Conservation (phyloP, 2,113 vertebrate species). For the Apteryx owenii region DNA sequence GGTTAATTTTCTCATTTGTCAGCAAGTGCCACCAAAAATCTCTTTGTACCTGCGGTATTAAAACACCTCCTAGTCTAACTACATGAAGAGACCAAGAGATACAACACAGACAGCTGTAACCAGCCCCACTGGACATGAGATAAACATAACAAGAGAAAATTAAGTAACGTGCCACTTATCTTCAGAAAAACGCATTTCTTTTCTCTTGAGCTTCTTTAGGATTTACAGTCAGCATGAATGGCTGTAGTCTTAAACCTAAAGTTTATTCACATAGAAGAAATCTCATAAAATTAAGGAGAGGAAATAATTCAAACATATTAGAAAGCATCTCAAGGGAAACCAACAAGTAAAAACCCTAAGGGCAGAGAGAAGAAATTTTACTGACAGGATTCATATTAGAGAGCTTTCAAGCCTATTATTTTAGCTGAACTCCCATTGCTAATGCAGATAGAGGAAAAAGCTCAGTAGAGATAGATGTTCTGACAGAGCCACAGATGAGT, state of each 20-base stretch:
- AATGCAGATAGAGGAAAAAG: not conserved
- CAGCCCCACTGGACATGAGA: not conserved
- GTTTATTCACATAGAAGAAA: not conserved
- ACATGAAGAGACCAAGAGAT: not conserved
- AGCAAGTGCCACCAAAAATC: not conserved
- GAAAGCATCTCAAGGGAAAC: not conserved
- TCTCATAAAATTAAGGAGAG: not conserved
- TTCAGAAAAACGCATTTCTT: not conserved
- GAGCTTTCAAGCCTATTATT: slow-evolving; percentile 11
- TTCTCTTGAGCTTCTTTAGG: not conserved
- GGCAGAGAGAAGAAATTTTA: not conserved
- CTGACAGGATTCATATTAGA: not conserved
- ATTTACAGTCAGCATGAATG: not conserved
- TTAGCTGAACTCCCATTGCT: not conserved
- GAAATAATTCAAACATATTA: not conserved
- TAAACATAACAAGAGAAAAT: not conserved
- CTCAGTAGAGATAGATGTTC: not conserved
- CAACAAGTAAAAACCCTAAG: not conserved
- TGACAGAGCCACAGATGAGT: not conserved
- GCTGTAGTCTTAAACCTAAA: not conserved
- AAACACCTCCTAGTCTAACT: not conserved
- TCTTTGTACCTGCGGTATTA: not conserved
- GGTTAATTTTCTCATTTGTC: not conserved
- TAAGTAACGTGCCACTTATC: not conserved
- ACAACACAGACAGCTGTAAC: not conserved